phyloP scores from a whole-genome alignment of 1,140 invertebrate species.

The Microplitis mediator region DNA sequence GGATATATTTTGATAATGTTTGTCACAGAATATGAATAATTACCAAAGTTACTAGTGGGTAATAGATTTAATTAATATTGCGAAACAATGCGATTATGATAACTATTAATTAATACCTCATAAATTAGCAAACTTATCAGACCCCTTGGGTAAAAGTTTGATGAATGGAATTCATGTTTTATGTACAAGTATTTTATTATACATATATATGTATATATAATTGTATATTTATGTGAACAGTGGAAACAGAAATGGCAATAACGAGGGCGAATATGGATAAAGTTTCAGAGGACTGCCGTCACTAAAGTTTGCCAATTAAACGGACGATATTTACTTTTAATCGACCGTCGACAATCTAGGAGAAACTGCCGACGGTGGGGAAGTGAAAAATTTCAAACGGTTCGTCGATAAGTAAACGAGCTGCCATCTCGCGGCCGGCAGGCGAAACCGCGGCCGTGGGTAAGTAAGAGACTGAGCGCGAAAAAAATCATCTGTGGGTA shows the following conservation, averaged over 20 bases:
- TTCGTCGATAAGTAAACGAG: neutral
- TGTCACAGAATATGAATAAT: no score
- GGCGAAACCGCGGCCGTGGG: no score
- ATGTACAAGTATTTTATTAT: neutral
- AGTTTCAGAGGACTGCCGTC: slow-evolving; percentile 9
- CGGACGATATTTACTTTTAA: slow-evolving; percentile 27
- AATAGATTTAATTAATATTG: no score
- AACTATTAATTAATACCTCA: no score
- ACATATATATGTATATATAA: no score
- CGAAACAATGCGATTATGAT: no score
- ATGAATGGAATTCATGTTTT: neutral
- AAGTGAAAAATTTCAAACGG: neutral
- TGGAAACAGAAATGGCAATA: neutral
- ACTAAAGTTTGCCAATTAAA: slow-evolving; percentile 28
- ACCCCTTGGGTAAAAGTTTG: no score
- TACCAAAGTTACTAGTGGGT: no score
- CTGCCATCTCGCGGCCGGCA: neutral
- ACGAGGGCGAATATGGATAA: neutral
- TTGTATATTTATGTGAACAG: neutral
- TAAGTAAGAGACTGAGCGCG: no score
- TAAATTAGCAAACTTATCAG: no score
- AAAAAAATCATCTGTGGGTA: no score
- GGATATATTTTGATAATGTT: no score
- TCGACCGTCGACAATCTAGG: slow-evolving; percentile 26
- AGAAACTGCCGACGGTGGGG: neutral